Conservation (phyloP, 2,797 vertebrate genomes). For the Cottoperca gobio region DNA sequence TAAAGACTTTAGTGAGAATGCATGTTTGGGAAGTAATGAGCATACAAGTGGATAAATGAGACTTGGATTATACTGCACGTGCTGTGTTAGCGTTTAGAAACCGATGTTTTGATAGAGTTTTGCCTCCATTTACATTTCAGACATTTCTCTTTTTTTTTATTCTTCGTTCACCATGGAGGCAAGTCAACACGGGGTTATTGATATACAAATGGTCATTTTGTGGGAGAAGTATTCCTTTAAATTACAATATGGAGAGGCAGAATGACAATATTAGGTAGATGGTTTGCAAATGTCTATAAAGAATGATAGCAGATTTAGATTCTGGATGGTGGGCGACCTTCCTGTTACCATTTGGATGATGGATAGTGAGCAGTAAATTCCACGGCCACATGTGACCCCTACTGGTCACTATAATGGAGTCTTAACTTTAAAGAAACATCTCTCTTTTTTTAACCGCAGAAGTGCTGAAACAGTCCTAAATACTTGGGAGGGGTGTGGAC, state of each 20-base stretch:
- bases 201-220: too few species aligned
- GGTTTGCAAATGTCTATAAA: neutral
- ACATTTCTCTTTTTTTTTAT: too few species aligned
- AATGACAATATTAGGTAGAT: neutral
- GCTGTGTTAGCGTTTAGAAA: too few species aligned
- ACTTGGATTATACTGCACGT: too few species aligned
- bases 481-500: slow-evolving; percentile 16
- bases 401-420: slow-evolving; percentile 41
- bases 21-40: too few species aligned
- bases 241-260: neutral
- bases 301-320: neutral
- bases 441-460: slow-evolving; percentile 29
- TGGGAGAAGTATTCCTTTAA: neutral
- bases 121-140: too few species aligned
- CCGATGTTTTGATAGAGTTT: too few species aligned
- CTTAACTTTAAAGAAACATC: slow-evolving; percentile 1
- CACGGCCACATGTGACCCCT: slow-evolving; percentile 61
- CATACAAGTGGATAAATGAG: too few species aligned
- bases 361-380: neutral
- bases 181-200: too few species aligned
- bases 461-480: slow-evolving; percentile 61
- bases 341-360: slow-evolving; percentile 21
- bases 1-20: too few species aligned
- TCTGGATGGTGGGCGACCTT: neutral
- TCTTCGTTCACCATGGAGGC: too few species aligned